Base-by-base conservation (phyloP, 2,113 vertebrate species). In the Candoia aspera region DNA sequence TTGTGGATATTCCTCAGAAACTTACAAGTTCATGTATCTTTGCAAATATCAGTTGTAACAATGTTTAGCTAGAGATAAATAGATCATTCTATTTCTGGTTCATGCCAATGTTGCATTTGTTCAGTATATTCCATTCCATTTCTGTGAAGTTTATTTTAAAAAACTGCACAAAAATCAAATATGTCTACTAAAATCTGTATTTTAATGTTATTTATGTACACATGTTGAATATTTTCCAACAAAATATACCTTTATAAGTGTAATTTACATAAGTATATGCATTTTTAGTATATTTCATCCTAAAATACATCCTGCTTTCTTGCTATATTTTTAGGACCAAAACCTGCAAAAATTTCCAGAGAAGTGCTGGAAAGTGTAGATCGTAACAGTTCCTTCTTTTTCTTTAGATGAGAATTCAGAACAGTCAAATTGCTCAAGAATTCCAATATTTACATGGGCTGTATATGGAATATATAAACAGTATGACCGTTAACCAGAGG, bases 1-100 rank as follows among this genome's bases (percentile, higher is more conserved):
- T 62, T 84, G 83, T 87, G 23, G 1, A 93, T 9, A 11, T 90
- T 92, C 59, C 33, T 26, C 90, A 2, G 8, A 54, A 91, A 91
- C 24, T 33, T 94, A 21, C 57, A 87, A 12, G 26, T 0, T 0
- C 23, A 64, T 79, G 8, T 87, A 89, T 92, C 84, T 3, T 49
- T 64, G 0, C 3, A 68, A 68, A 37, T 23, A 55, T 33, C 62
- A 58, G 19, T 58, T 79, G 21, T 24, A 90, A 15, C 6, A 90
- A 90, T 23, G 11, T 83, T 42, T 84, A 58, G 12, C 8, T 68
- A 46, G 33, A 9, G 29, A 90, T 4, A 17, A 29, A 60, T 83
- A 59, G 8, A 59, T 26, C 23, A 83, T 0, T 59, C 33, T 84
- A 49, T 84, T 42, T 83, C 68, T 84, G 24, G 9, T 46, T 23